Base-by-base conservation (phyloP, 2,888 invertebrate species). In the Choristoneura rosaceana region DNA sequence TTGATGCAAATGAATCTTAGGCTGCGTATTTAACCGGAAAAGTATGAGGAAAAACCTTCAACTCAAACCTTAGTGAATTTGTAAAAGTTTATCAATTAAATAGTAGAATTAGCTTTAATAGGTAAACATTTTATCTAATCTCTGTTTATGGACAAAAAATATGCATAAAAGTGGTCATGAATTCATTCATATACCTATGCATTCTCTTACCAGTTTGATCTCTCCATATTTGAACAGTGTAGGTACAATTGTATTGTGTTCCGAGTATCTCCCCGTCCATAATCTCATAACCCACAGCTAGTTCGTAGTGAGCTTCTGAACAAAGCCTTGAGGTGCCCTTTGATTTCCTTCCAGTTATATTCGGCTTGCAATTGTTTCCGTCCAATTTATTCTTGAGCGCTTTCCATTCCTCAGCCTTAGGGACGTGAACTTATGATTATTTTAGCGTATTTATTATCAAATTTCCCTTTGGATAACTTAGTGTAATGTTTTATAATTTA, bases 341-440 rank as follows among this genome's bases (percentile, higher is more conserved):
- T 47, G 62, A 62, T 67, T 55, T 45, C 43, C 43, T 41, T 38
- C 34, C 50, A n/a, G 43, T 25, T 58, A 41, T 52, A 34, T 66
- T 67, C 47, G 55, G 47, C 43, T 66, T 59, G 10, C 43, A 17
- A 71, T 67, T 67, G 25, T 67, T 63, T 71, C 71, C 61, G 17
- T 55, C 66, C 66, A 62, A 71, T 66, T 70, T 71, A 67, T 43
- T 61, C 34, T 61, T 43, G 34, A 52, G 61, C 60, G 34, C 61
- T 61, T 67, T 55, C 61, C 61, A 55, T 55, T n/a, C 38, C 10
- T 47, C 25, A 60, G 33, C 55, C 65, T 65, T 52, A 59, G 64
- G 65, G 55, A 64, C 59, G 50, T 25, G 59, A 70, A 70, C 47
- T 70, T 70, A 70, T 47, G 38, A 63, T 58, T 47, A n/a, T 64